Percentiles rank a stretch among this genome's conserved stretches.
These are phyloP conservation scores for Campoletis raptor DNA, from an alignment of 2,888 invertebrate species.

Conservation along the genomic window DNA sequence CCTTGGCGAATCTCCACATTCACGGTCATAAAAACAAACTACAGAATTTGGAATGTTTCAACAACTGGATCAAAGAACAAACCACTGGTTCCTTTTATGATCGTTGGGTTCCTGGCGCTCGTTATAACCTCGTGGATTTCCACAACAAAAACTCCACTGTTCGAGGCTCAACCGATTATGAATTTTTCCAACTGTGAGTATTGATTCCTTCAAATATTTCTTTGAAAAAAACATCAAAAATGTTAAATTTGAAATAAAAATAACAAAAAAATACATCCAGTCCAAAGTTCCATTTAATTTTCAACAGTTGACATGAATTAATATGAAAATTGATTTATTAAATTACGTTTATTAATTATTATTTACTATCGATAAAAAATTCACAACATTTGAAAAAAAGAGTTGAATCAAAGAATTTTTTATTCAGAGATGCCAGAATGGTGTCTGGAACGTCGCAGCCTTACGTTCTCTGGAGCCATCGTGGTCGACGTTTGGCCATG, in stretches of 20 bases:
- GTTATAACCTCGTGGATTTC: constrained; percentile 74
- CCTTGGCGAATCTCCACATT: constrained; percentile 75
- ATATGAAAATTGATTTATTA: no score
- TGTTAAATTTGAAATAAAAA: background rate
- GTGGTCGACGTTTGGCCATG: constrained; percentile 74
- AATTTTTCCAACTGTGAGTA: constrained; percentile 75
- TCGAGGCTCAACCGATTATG: constrained; percentile 69
- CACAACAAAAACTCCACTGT: constrained; percentile 67
- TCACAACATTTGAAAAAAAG: background rate
- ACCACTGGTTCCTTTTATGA: constrained; percentile 24
- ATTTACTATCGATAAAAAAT: background rate
- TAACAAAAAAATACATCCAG: background rate
- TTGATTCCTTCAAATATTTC: background rate
- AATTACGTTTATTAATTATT: no score
- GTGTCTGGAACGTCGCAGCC: constrained; percentile 75
- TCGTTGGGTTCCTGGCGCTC: constrained; percentile 9
- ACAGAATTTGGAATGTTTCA: constrained; percentile 71
- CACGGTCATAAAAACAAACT: constrained; percentile 63
- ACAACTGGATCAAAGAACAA: constrained; percentile 72
- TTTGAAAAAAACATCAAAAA: background rate
- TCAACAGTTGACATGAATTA: no score
- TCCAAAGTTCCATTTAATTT: no score
- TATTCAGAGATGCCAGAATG: constrained; percentile 75
- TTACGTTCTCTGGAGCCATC: constrained; percentile 74
- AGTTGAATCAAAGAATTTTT: background rate